Base-by-base conservation (phyloP, 2,113 vertebrate genomes). In the Pimephales promelas region DNA sequence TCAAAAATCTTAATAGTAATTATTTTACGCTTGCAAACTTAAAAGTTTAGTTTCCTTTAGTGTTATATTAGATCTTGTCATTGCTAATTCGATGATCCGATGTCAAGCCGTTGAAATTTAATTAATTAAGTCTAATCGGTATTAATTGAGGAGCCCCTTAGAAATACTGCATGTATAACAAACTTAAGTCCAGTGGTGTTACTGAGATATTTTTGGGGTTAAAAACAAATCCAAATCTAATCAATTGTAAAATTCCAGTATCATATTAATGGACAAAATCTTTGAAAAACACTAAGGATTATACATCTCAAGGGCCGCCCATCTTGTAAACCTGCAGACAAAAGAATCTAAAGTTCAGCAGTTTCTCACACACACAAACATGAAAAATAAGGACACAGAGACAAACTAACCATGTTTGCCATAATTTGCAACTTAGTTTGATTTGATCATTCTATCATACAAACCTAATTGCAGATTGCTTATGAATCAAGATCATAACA, bases 391-490 rank as follows among this genome's bases (percentile, higher is more conserved):
- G 31, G 3, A 34, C 62, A 22, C 5, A 56, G 1, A 74, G 28
- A 34, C 7, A 66, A 56, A 31, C 4, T 47, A 20, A 45, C 6
- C 6, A 54, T 1, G 24, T 2, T 56, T 14, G 14, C 64, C 2
- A 71, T 76, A 10, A 14, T 57, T 57, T 36, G 61, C 34, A 43
- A 77, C 11, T 4, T 43, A 40, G 4, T 47, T 45, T 11, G 40
- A 73, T 83, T 86, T 20, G 22, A 57, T 73, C 16, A 43, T 16
- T 11, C 9, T 54, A 66, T 40, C 31, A 83, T 47, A 52, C 4
- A 28, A 2, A 61, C 14, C 36, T n/a, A 28, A 45, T 10, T 18
- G 14, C 24, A 78, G 56, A 45, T 77, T n/a, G 26, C 24, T 78
- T 45, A 78, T 57, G 5, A 40, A 77, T 77, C 7, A 52, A 49